Base-by-base conservation (phyloP, 92 coral and sea anemone species). In the Epizoanthus ramosus region DNA sequence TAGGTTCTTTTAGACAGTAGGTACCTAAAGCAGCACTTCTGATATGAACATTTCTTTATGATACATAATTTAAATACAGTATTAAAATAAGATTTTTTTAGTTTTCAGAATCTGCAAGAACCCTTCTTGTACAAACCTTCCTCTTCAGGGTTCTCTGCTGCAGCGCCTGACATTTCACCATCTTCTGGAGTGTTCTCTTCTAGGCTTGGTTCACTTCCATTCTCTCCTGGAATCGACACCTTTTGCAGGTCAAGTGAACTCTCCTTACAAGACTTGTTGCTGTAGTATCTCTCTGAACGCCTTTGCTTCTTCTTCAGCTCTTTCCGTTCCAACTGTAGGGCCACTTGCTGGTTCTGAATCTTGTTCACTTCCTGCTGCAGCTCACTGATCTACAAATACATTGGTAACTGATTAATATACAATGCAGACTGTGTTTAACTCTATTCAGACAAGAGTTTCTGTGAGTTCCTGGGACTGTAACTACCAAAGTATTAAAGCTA, bases 271-370 rank as follows among this genome's bases (percentile, higher is more conserved):
- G 85, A 89, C 59, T 95, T 93, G 75, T 92, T 91, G 73, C 91
- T 90, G 85, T 93, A 95, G 83, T 95, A 95, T 68, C 97, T 85
- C 58, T 95, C 98, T 4, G 98, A 95, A 19, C 98, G 95, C 5
- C 98, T 94, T 79, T 93, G 98, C 85, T 89, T 95, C 85, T 95
- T 95, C 83, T 87, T 92, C 84, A 95, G 75, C 74, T 95, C 98
- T 75, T 95, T 95, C 39, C 88, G 98, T 81, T 95, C 98, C 10
- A 89, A 17, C 83, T 91, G 94, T 18, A 93, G 73, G 41, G 91
- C 72, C 43, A 89, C 90, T 68, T 87, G 91, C 21, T 89, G 95
- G 23, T 85, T 86, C 64, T 93, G 98, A 10, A 91, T 57, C 63
- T 92, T 90, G 33, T 43, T 83, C 33, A 93, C 86, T 61, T 95